Evolutionary conservation across 1,140 invertebrate species (phyloP), one percentile per base, ranked within the genome.

Genomic region (Theocolax elegans): DNA sequence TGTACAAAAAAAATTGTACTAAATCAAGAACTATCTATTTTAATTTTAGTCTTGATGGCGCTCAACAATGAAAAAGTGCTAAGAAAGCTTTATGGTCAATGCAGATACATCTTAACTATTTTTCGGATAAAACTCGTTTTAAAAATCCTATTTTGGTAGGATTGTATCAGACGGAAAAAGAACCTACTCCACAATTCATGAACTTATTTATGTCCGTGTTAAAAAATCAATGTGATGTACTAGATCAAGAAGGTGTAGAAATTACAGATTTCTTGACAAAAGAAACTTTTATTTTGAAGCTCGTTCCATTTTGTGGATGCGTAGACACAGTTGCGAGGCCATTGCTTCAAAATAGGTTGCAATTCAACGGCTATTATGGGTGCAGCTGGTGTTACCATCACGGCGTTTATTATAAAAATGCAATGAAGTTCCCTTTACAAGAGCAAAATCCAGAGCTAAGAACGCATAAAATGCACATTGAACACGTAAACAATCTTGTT

Each of bases 361-460:
- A 75, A 38, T 75, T 68, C 21, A 75, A 73, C 56, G 68, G 74
- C 9, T 73, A 75, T 63, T 75, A 23, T 38, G 74, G 74, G 1
- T 75, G 74, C 42, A 72, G 68, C 38, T 75, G 72, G 51, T 76
- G 75, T 51, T 76, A 76, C 27, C 63, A 72, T n/a, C 21, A 63
- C 66, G 72, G 75, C 9, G 8, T 31, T 23, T 42, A 40, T 21
- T 13, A 54, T 31, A 21, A 12, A n/a, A 64, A 65, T 48, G 44
- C 53, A 21, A 76, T 68, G 63, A 38, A 67, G 42, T 74, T 42
- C 46, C 59, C 42, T 0, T 56, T 67, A 15, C 4, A 6, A 25
- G 25, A 65, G 19, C 40, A 42, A 29, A 51, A 72, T 54, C 35
- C 67, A 35, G 23, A 58, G 7, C 46, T 72, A 19, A 64, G 74